A percentile compares a stretch with the other conserved stretches of the same genome.
These are phyloP conservation scores for Andricus quercusramuli DNA, from an alignment of 2,888 invertebrate genomes.

Conservation along the genomic window DNA sequence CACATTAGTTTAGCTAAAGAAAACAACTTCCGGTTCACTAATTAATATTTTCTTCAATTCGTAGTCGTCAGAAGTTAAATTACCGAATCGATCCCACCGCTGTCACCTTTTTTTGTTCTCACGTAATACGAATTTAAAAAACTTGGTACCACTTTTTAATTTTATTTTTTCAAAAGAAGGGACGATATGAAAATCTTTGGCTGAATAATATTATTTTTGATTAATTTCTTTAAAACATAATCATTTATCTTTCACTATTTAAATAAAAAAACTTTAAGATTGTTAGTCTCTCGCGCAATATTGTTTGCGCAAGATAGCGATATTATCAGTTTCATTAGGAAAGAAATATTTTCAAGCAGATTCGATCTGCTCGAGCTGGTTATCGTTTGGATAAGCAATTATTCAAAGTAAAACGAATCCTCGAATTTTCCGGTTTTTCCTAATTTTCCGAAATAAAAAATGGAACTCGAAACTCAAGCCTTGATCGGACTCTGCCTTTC, in stretches of 20 bases:
- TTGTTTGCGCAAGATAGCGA: constrained; percentile 29
- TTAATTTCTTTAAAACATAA: too few relatives aligned
- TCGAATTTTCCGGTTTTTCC: neutral
- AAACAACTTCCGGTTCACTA: neutral
- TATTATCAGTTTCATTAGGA: constrained; percentile 16
- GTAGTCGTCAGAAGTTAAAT: too few relatives aligned
- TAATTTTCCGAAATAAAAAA: constrained; percentile 47
- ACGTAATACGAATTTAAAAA: too few relatives aligned
- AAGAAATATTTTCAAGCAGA: constrained; percentile 26
- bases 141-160: too few relatives aligned
- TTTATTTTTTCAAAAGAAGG: too few relatives aligned
- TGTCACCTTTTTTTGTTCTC: too few relatives aligned
- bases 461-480: constrained; percentile 72
- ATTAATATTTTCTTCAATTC: too few relatives aligned
- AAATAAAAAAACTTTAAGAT: neutral
- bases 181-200: too few relatives aligned
- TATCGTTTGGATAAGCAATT: neutral
- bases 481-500: constrained; percentile 70
- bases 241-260: neutral
- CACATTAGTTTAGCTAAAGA: neutral
- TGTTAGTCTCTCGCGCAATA: neutral
- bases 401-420: neutral
- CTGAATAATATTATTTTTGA: too few relatives aligned
- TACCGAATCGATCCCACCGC: too few relatives aligned
- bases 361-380: neutral